Conservation (phyloP, 2,113 vertebrate genomes). For the Gobio gobio region DNA sequence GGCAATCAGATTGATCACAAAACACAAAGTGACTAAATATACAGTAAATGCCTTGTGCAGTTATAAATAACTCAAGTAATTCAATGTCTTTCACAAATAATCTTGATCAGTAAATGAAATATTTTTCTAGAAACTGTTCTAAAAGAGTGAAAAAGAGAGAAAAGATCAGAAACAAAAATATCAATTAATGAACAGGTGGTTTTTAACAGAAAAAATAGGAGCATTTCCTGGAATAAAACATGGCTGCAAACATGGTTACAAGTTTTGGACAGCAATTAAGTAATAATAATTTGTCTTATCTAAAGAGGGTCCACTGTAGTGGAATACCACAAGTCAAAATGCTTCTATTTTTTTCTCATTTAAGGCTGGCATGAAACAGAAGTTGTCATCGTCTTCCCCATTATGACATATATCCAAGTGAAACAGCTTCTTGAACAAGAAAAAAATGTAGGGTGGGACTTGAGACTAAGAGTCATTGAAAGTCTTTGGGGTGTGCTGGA, state of each 20-base stretch:
- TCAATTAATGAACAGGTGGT: background rate
- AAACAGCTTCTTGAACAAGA: too few species aligned
- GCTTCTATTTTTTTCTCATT: too few species aligned
- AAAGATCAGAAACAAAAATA: background rate
- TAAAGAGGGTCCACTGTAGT: too few species aligned
- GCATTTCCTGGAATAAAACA: background rate
- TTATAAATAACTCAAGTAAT: slow-evolving; percentile 3
- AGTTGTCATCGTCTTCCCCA: too few species aligned
- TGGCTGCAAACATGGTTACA: background rate
- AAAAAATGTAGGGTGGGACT: too few species aligned
- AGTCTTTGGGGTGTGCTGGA: too few species aligned
- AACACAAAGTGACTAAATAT: background rate
- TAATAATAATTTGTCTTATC: too few species aligned
- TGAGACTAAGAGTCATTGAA: too few species aligned
- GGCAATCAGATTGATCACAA: background rate
- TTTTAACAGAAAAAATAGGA: background rate
- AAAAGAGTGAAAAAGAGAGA: background rate
- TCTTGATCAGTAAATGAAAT: background rate
- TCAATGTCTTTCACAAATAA: background rate
- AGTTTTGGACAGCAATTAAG: background rate
- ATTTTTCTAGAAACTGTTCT: background rate
- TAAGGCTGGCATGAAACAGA: too few species aligned
- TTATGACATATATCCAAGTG: too few species aligned
- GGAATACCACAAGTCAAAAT: too few species aligned
- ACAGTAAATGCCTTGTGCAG: background rate